phyloP scores from a whole-genome alignment of 1,140 invertebrate species.

The Drosophila dunni region DNA sequence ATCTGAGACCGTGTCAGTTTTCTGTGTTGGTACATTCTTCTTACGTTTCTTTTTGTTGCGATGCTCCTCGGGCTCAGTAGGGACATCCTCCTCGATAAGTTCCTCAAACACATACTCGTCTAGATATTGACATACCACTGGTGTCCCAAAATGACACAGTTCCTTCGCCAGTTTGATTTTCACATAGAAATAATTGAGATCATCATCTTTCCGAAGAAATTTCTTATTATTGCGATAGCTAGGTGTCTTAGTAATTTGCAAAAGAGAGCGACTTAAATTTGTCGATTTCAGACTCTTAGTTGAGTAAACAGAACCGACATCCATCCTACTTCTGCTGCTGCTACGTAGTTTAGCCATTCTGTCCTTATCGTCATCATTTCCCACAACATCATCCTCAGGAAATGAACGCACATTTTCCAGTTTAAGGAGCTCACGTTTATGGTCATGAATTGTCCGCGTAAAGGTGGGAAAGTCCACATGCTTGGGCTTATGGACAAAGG shows the following conservation, averaged over 20 bases:
- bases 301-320: background rate
- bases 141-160: conserved; percentile 64
- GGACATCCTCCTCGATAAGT: background rate
- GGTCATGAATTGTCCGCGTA: conserved; percentile 65
- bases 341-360: background rate
- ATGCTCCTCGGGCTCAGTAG: background rate
- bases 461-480: conserved; percentile 54
- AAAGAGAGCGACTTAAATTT: background rate
- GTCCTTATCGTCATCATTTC: background rate
- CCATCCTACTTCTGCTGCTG: background rate
- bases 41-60: conserved; percentile 13
- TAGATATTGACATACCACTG: conserved; percentile 62
- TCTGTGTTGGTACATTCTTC: background rate
- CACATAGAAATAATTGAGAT: conserved; percentile 57
- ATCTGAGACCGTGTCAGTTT: background rate
- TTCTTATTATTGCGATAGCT: background rate
- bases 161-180: conserved; percentile 57
- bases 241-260: background rate
- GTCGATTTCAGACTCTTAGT: background rate
- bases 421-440: conserved; percentile 44
- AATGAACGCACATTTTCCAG: conserved; percentile 27
- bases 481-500: conserved; percentile 58
- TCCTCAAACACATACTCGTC: conserved; percentile 41
- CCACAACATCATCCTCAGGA: background rate
- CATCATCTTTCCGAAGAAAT: conserved; percentile 6